Evolutionary conservation across 1,140 invertebrate genomes (phyloP).

Genomic region (Drosophila nebulosa): DNA sequence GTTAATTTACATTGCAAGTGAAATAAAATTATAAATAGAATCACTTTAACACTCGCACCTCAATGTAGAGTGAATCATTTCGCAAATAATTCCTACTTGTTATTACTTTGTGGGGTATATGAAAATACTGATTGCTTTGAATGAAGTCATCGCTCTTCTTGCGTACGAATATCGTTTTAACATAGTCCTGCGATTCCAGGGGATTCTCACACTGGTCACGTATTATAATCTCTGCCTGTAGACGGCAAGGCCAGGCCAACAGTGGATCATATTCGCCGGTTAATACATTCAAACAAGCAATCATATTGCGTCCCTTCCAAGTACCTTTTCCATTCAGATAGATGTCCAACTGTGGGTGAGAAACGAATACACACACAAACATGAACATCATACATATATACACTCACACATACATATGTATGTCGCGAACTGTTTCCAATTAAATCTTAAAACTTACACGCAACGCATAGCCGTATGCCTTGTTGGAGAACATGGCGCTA

Average conservation of each 20-base stretch:
- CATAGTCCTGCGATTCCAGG: slow-evolving; percentile 82
- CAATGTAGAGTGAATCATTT: slow-evolving; percentile 85
- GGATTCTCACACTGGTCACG: slow-evolving; percentile 83
- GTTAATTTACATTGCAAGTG: no score
- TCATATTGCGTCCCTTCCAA: slow-evolving; percentile 87
- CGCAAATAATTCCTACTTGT: slow-evolving; percentile 85
- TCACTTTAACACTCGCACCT: slow-evolving; percentile 82
- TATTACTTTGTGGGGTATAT: slow-evolving; percentile 86
- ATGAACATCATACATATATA: no score
- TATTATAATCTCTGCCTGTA: slow-evolving; percentile 84
- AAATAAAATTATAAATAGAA: not conserved
- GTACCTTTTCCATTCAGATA: slow-evolving; percentile 87
- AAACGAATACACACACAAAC: no score
- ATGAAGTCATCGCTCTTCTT: slow-evolving; percentile 82
- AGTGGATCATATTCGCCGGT: slow-evolving; percentile 87
- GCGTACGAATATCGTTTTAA: slow-evolving; percentile 80
- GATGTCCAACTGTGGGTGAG: slow-evolving; percentile 83
- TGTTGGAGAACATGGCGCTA: slow-evolving; percentile 86
- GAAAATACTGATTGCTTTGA: slow-evolving; percentile 86
- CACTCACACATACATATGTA: not conserved
- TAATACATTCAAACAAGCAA: slow-evolving; percentile 85
- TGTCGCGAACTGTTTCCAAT: not conserved
- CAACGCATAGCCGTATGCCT: slow-evolving; percentile 87
- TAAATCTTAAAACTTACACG: slow-evolving; percentile 81
- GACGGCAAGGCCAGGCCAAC: slow-evolving; percentile 86